phyloP scores from a whole-genome alignment of 2,113 vertebrate genomes.

The Rhinoderma darwinii region DNA sequence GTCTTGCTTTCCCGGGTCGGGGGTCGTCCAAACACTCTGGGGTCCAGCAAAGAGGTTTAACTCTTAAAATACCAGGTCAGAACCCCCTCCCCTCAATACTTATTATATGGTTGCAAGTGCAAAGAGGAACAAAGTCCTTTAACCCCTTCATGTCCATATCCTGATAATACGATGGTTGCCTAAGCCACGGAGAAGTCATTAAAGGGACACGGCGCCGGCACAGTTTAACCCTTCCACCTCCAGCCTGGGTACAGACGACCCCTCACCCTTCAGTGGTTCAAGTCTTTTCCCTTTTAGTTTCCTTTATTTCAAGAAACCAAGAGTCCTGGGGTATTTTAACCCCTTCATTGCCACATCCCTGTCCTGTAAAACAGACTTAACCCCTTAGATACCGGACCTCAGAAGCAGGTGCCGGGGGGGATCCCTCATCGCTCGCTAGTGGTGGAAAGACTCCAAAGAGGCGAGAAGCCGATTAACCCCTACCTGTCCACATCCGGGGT shows the following conservation, averaged over 20 bases:
- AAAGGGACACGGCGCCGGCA: too few species aligned
- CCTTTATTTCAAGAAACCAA: too few species aligned
- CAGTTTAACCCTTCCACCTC: too few species aligned
- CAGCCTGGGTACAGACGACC: not conserved
- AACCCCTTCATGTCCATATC: not conserved
- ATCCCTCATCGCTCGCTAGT: too few species aligned
- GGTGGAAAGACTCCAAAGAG: not conserved
- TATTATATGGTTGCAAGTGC: not conserved
- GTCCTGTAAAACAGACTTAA: not conserved
- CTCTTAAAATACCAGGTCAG: not conserved
- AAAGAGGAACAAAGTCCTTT: not conserved
- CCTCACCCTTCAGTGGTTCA: too few species aligned
- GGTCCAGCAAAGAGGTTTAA: not conserved
- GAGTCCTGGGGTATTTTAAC: too few species aligned
- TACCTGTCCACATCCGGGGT: not conserved
- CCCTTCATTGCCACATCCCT: too few species aligned
- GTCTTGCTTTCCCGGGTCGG: not conserved
- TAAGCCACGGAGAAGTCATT: too few species aligned
- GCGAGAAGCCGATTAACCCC: not conserved
- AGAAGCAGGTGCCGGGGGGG: too few species aligned
- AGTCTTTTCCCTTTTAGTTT: too few species aligned
- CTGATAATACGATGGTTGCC: too few species aligned
- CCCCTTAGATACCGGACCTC: not conserved
- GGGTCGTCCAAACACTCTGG: not conserved
- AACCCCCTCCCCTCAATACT: not conserved